Percentiles rank a stretch among this genome's conserved stretches.
Evolutionary conservation across 2,797 vertebrate species (phyloP).

Genomic region (Micropoecilia bifurca): DNA sequence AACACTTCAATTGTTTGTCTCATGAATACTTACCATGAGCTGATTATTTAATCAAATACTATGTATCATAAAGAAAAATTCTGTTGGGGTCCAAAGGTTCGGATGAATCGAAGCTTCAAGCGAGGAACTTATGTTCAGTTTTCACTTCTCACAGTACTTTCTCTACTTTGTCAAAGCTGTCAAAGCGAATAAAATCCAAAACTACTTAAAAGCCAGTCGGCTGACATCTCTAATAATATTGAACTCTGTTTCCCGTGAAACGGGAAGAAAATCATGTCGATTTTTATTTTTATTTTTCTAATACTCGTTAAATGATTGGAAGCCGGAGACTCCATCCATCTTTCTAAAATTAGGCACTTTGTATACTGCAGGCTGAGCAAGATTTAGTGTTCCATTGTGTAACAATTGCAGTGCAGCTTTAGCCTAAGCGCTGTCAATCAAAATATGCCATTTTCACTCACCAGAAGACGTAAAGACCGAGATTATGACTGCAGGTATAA

Average conservation of each 20-base stretch:
- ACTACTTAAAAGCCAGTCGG: not conserved
- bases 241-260: slow-evolving; percentile 40
- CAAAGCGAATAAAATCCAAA: not conserved
- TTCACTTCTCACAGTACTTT: not conserved
- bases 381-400: slow-evolving; percentile 42
- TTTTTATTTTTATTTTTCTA: slow-evolving; percentile 59
- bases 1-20: not conserved
- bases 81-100: not conserved
- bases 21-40: not conserved
- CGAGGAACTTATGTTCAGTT: not conserved
- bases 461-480: slow-evolving; percentile 14
- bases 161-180: not conserved
- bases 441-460: slow-evolving; percentile 9
- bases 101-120: not conserved
- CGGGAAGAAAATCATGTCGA: slow-evolving; percentile 32
- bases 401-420: slow-evolving; percentile 42
- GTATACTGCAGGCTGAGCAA: slow-evolving; percentile 57
- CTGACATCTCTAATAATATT: not conserved
- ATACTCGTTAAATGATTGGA: slow-evolving; percentile 47
- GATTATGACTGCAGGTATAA: slow-evolving; percentile 33
- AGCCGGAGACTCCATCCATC: slow-evolving; percentile 42
- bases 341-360: slow-evolving; percentile 50
- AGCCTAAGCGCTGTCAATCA: slow-evolving; percentile 35
- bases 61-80: not conserved
- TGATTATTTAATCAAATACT: not conserved